Base-by-base conservation (phyloP, 37 sponge, comb jelly and placozoan genomes). In the Cladorhizidae sp. region DNA sequence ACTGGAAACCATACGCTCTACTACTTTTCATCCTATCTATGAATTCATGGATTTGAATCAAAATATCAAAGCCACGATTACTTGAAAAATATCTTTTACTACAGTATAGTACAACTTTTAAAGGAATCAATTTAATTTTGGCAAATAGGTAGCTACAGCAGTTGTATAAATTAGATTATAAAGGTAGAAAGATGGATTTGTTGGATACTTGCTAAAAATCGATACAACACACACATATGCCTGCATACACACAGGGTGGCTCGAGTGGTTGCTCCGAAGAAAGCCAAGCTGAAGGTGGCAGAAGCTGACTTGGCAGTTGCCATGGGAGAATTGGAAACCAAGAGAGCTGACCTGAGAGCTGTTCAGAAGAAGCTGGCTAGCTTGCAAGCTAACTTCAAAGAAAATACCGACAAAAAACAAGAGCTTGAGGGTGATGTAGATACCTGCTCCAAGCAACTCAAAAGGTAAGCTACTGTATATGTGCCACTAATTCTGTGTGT, bases 181-280 rank as follows among this genome's bases (percentile, higher is more conserved):
- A 45, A 12, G 9, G 49, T 45, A 9, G 49, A 45, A 5, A 12
- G 49, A 45, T 45, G 9, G 5, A 9, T 45, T 45, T 45, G 9
- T 45, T n/a, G n/a, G n/a, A n/a, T n/a, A n/a, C n/a, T n/a, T n/a
- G n/a, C n/a, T n/a, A n/a, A n/a, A n/a, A n/a, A n/a, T n/a, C n/a
- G n/a, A n/a, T n/a, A n/a, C n/a, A n/a, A n/a, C n/a, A 45, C 8
- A 45, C 9, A 45, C 5, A 45, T 45, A 9, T 12, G 9, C 49
- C 49, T 45, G 9, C 49, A 12, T 17, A 15, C 35, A 5, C 57
- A 1, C 68, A 90, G 92, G 57, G 98, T 98, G 28, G 98, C 96
- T 59, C 81, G 85, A 41, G 95, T 98, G 35, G 98, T 98, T 31
- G 98, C 94, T 54, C 98, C 98, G 9, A 98, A 98, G 91, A 95